These are phyloP conservation scores for Caenorhabditis tropicalis DNA, from an alignment of 1,140 invertebrate species.

Conservation along the genomic window DNA sequence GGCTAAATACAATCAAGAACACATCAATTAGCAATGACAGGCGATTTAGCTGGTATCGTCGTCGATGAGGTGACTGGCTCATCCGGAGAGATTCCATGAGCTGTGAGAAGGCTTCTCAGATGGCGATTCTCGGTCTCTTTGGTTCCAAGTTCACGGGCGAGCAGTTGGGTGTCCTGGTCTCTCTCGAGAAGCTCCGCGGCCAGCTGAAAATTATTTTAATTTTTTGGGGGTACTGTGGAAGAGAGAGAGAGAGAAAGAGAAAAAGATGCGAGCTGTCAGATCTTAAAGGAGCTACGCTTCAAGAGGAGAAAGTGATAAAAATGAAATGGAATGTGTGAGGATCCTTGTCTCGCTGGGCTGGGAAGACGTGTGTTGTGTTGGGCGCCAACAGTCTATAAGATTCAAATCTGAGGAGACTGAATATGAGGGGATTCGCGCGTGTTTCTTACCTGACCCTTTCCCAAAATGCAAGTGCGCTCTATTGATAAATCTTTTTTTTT, in stretches of 20 bases:
- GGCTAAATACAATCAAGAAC: not conserved
- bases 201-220: constrained; percentile 1
- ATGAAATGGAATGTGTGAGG: not conserved
- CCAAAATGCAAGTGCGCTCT: too few species aligned
- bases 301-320: not conserved
- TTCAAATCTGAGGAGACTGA: too few species aligned
- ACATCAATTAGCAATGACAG: constrained; percentile 5
- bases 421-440: too few species aligned
- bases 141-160: not conserved
- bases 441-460: too few species aligned
- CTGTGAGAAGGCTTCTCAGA: not conserved
- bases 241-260: not conserved
- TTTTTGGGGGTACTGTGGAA: not conserved
- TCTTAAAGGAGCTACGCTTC: not conserved
- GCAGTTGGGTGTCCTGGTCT: constrained; percentile 9
- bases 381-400: too few species aligned
- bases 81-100: constrained; percentile 23
- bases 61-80: not conserved
- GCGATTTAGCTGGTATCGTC: not conserved
- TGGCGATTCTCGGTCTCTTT: constrained; percentile 23
- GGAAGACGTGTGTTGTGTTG: too few species aligned
- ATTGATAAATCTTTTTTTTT: too few species aligned
- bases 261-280: not conserved
- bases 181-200: constrained; percentile 15
- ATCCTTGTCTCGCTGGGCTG: not conserved